Base-by-base conservation (phyloP, 2,113 vertebrate genomes). In the Ondatra zibethicus region DNA sequence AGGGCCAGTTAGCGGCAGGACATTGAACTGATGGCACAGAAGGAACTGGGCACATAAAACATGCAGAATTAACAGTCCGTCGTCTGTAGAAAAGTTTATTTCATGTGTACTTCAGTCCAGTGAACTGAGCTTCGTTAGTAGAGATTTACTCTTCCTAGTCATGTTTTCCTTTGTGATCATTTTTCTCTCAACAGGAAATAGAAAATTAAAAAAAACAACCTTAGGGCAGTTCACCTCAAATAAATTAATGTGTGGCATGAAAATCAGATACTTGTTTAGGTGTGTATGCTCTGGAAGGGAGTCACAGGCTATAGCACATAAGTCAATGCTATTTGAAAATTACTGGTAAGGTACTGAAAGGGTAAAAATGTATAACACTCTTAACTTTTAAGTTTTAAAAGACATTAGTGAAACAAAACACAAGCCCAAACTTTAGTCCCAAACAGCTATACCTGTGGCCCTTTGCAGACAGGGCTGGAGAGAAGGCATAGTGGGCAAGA, bases 141-240 rank as follows among this genome's bases (percentile, higher is more conserved):
- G n/a, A 95, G 85, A 52, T 66, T 13, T 72, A 45, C 68, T 96
- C 93, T 92, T 29, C 89, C 12, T 68, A 61, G 7, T 36, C 52
- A 33, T 87, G 58, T 82, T 96, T 97, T 93, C 61, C 75, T 91
- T 92, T 86, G 58, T 14, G 25, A 8, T 77, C 72, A 7, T 93
- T 82, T 86, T 94, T 93, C 81, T 75, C 85, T 68, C 63, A 88
- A 88, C 3, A 92, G 88, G 90, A 97, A 97, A 72, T 73, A 93
- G 80, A 97, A 97, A 94, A 93, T 96, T 58, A 58, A 21, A 95
- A 97, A 94, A 91, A 68, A n/a, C 95, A 90, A 85, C 87, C 63
- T 94, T 91, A 89, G 47, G 84, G 68, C 73, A 78, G 45, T 92
- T 97, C 78, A 82, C 73, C 77, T 94, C 75, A 90, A 93, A 84